Evolutionary conservation across 2,888 invertebrate genomes (phyloP).

Genomic region (Microctonus brassicae): DNA sequence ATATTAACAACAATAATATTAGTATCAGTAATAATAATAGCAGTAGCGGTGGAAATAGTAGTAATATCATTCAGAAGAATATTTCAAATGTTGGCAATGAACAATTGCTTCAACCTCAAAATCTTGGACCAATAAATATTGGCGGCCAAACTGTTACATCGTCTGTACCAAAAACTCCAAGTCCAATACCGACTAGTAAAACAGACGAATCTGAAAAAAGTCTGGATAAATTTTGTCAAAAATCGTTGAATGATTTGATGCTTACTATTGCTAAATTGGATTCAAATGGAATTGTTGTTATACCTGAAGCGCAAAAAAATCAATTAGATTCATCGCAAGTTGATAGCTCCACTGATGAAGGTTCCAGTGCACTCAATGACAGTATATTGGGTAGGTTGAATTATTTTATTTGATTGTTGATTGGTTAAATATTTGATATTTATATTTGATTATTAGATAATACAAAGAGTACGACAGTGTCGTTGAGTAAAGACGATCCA

Average conservation of each 20-base stretch:
- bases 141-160: constrained; percentile 76
- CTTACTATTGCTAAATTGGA: constrained; percentile 89
- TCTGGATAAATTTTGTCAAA: constrained; percentile 86
- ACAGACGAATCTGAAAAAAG: constrained; percentile 75
- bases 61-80: constrained; percentile 49
- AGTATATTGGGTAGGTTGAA: constrained; percentile 58
- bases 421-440: neutral
- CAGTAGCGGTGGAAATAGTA: constrained; percentile 57
- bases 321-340: constrained; percentile 72
- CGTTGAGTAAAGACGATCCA: constrained; percentile 81
- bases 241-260: constrained; percentile 88
- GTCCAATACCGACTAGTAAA: constrained; percentile 73
- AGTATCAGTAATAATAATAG: constrained; percentile 42
- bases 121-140: constrained; percentile 39
- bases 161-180: constrained; percentile 88
- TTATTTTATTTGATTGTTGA: neutral
- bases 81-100: constrained; percentile 29
- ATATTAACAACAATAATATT: constrained; percentile 53
- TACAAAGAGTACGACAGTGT: constrained; percentile 55
- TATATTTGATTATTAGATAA: constrained; percentile 47
- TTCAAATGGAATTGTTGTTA: constrained; percentile 85
- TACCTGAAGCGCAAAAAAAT: constrained; percentile 74
- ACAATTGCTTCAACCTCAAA: constrained; percentile 48
- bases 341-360: constrained; percentile 81
- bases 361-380: constrained; percentile 58